A percentile compares a stretch with the other conserved stretches of the same genome.
These are phyloP conservation scores for Typhlichthys subterraneus DNA, from an alignment of 2,797 vertebrate species.

Conservation along the genomic window DNA sequence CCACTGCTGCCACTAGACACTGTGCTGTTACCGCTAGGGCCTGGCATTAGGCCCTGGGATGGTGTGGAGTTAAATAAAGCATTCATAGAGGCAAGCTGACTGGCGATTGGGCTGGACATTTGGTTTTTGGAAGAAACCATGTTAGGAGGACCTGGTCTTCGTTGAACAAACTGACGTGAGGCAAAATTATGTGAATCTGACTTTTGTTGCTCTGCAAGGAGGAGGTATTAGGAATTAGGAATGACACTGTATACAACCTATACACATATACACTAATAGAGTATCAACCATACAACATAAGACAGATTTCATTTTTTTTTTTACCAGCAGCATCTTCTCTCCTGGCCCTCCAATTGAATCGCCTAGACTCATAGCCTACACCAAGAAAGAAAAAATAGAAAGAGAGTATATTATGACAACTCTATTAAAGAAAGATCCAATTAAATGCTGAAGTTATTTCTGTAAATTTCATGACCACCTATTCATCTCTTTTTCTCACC, in stretches of 20 bases:
- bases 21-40: constrained; percentile 50
- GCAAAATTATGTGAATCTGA: constrained; percentile 66
- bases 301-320: constrained; percentile 21
- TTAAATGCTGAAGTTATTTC: neutral
- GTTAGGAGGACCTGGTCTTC: constrained; percentile 67
- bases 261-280: neutral
- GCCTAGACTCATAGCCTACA: constrained; percentile 77
- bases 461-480: neutral
- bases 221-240: neutral
- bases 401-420: neutral
- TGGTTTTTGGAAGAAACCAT: constrained; percentile 70
- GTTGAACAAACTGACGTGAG: constrained; percentile 71
- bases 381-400: neutral
- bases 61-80: constrained; percentile 71
- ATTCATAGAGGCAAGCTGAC: constrained; percentile 74
- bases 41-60: constrained; percentile 71
- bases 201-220: constrained; percentile 74
- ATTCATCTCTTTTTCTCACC: constrained; percentile 51
- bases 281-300: neutral
- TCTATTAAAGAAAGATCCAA: neutral
- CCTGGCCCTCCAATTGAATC: constrained; percentile 79
- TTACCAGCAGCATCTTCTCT: constrained; percentile 74
- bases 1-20: constrained; percentile 54
- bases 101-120: constrained; percentile 60
- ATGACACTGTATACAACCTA: neutral